Evolutionary conservation across 2,888 invertebrate genomes (phyloP).

Genomic region (Cheilosia variabilis): DNA sequence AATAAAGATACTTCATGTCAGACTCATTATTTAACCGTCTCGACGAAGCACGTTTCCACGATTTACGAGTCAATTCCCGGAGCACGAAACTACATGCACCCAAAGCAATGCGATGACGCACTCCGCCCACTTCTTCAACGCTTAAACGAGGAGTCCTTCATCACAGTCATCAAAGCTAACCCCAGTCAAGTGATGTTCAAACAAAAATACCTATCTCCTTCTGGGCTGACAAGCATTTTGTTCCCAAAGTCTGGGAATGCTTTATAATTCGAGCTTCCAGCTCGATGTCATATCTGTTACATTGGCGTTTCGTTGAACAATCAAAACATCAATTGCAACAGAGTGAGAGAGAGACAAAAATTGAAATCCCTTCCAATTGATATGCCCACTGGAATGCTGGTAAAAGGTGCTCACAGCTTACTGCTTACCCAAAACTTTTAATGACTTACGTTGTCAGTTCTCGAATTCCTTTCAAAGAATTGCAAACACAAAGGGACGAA

Average conservation of each 20-base stretch:
- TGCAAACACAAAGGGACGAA: neutral
- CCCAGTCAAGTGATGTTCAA: neutral
- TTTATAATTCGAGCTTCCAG: conserved; percentile 34
- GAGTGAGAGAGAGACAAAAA: neutral
- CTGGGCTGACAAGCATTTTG: neutral
- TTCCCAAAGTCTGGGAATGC: conserved; percentile 35
- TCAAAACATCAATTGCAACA: conserved; percentile 14
- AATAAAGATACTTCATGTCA: conserved; percentile 22
- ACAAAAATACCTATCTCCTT: neutral
- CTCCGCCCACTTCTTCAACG: neutral
- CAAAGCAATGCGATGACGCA: neutral
- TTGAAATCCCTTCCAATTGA: conserved; percentile 41
- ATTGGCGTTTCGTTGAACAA: conserved; percentile 1
- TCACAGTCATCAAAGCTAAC: neutral
- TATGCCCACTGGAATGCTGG: conserved; percentile 9
- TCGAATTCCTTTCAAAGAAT: conserved; percentile 26
- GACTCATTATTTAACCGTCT: conserved; percentile 3
- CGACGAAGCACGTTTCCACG: conserved; percentile 1
- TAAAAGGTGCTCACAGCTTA: conserved; percentile 49
- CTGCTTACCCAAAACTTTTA: conserved; percentile 57
- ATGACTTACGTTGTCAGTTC: conserved; percentile 60
- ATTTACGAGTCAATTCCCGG: conserved; percentile 26
- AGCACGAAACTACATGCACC: conserved; percentile 14
- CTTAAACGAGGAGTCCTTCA: conserved; percentile 15
- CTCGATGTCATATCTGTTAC: neutral